These are phyloP conservation scores for Epicampocera succincta DNA, from an alignment of 2,888 invertebrate species.

Conservation along the genomic window DNA sequence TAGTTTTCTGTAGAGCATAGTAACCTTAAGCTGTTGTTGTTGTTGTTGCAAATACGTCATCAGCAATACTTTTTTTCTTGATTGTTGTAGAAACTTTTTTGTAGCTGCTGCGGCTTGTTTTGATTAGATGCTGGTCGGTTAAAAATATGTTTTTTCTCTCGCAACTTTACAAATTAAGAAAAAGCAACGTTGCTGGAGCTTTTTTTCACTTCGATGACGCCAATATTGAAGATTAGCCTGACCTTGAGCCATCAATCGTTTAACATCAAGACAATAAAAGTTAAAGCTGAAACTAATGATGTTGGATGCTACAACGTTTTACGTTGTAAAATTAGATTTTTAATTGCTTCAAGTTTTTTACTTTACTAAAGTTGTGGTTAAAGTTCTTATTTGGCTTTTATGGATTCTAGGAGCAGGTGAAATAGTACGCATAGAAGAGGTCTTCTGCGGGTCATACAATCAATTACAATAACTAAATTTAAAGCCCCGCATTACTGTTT, in stretches of 20 bases:
- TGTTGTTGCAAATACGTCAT: conserved; percentile 52
- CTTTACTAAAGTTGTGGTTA: too few relatives aligned
- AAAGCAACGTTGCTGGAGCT: conserved; percentile 14
- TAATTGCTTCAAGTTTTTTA: too few relatives aligned
- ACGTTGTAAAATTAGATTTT: not conserved
- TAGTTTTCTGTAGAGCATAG: conserved; percentile 27
- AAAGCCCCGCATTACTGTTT: too few relatives aligned
- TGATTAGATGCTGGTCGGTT: conserved; percentile 26
- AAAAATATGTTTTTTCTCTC: conserved; percentile 20
- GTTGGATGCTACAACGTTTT: not conserved
- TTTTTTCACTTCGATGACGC: conserved; percentile 25
- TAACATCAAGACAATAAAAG: conserved; percentile 37
- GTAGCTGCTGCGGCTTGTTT: conserved; percentile 6
- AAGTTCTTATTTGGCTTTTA: too few relatives aligned
- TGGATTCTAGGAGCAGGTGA: too few relatives aligned
- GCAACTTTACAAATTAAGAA: conserved; percentile 33
- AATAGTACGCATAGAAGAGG: too few relatives aligned
- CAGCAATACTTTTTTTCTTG: conserved; percentile 25
- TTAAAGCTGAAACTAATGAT: not conserved
- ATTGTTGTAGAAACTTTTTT: conserved; percentile 15
- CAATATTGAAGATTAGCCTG: conserved; percentile 30
- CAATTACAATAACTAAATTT: too few relatives aligned
- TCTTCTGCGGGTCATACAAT: too few relatives aligned
- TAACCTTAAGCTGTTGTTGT: conserved; percentile 51
- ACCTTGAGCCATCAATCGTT: conserved; percentile 63